phyloP scores from a whole-genome alignment of 92 coral and sea anemone genomes.

The Bergia puertoricense region DNA sequence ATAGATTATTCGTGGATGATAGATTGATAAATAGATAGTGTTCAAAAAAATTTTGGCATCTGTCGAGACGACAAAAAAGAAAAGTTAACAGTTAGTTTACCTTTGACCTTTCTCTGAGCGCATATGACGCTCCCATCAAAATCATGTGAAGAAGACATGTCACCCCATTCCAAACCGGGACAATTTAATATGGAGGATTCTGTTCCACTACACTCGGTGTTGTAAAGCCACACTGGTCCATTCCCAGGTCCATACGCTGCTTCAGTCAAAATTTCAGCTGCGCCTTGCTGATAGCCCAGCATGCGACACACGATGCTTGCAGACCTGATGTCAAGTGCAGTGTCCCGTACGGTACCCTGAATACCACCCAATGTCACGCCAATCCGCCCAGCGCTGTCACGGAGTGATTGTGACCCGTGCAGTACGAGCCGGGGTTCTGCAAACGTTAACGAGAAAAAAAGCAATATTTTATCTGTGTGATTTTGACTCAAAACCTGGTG shows the following conservation, averaged over 20 bases:
- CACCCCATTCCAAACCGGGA: conserved; percentile 24
- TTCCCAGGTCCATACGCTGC: neutral
- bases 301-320: conserved; percentile 16
- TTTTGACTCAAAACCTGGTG: neutral
- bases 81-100: neutral
- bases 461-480: neutral
- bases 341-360: conserved; percentile 17
- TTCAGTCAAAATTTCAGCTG: neutral
- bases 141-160: neutral
- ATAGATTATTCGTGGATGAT: too few species aligned
- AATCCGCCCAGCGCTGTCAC: neutral
- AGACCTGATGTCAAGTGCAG: conserved; percentile 21
- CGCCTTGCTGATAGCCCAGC: conserved; percentile 9
- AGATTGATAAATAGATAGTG: too few species aligned
- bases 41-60: too few species aligned
- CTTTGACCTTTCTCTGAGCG: neutral
- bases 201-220: conserved; percentile 2
- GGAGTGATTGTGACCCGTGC: neutral
- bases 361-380: conserved; percentile 6
- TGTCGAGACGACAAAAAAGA: neutral
- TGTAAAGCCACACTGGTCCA: conserved; percentile 20
- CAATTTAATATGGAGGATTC: conserved; percentile 18
- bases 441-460: neutral
- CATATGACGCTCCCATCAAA: neutral
- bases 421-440: conserved; percentile 13